A percentile compares a stretch with the other conserved stretches of the same genome.
These are phyloP conservation scores for Cryptus armator DNA, from an alignment of 2,888 invertebrate species.

Conservation along the genomic window DNA sequence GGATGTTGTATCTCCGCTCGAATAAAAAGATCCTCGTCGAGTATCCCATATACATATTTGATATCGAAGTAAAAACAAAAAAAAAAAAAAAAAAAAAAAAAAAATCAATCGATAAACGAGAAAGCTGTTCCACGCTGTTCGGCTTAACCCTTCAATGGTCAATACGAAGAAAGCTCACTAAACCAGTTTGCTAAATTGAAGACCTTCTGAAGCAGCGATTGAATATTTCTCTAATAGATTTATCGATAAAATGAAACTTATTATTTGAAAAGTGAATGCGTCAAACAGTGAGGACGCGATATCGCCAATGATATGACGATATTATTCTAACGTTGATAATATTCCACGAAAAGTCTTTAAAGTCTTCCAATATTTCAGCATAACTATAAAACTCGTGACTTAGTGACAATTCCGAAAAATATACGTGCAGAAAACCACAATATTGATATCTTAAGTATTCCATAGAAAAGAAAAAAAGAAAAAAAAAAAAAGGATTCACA, in stretches of 20 bases:
- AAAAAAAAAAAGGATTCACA: neutral
- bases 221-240: neutral
- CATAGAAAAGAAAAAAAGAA: neutral
- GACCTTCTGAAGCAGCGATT: neutral
- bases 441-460: neutral
- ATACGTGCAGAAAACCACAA: neutral
- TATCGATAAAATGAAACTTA: neutral
- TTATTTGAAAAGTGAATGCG: neutral
- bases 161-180: neutral
- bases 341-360: neutral
- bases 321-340: neutral
- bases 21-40: conserved; percentile 38
- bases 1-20: conserved; percentile 9
- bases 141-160: neutral
- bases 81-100: neutral
- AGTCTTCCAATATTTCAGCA: neutral
- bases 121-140: neutral
- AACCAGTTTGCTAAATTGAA: conserved; percentile 13
- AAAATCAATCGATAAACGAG: conserved; percentile 23
- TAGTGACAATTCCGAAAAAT: neutral
- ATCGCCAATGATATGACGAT: neutral
- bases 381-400: neutral
- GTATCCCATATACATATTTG: conserved; percentile 17
- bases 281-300: neutral
- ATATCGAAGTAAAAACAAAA: neutral